phyloP scores from a whole-genome alignment of 2,797 vertebrate genomes.

The Cyprinodon diabolis region DNA sequence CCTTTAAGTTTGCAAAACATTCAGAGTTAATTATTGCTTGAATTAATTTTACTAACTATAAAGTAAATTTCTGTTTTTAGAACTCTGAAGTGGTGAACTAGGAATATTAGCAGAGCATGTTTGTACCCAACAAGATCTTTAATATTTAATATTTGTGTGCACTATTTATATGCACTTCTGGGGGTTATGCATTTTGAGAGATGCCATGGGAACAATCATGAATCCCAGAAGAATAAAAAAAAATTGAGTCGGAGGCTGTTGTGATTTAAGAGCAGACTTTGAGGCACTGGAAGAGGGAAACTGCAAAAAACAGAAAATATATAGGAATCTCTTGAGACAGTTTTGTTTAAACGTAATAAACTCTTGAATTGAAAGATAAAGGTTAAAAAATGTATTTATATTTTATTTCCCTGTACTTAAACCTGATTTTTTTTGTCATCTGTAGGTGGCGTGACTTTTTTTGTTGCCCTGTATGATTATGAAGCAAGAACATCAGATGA shows the following conservation, averaged over 20 bases:
- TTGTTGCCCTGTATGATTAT: conserved; percentile 97
- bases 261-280: conserved; percentile 2
- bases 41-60: no score
- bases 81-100: no score
- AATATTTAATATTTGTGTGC: background rate
- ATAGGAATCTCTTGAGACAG: background rate
- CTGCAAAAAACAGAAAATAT: background rate
- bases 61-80: no score
- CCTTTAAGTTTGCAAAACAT: no score
- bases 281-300: background rate
- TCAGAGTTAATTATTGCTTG: no score
- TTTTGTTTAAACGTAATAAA: background rate
- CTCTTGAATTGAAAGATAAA: background rate
- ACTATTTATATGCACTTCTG: conserved; percentile 6
- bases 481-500: conserved; percentile 97
- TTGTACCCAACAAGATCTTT: background rate
- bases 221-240: conserved; percentile 14
- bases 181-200: conserved; percentile 30
- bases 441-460: conserved; percentile 93
- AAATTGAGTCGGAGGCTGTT: conserved; percentile 4
- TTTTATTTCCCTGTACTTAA: background rate
- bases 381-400: background rate
- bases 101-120: background rate
- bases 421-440: background rate
- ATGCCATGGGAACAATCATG: background rate